Evolutionary conservation across 1,140 invertebrate species (phyloP), one percentile per base, ranked within the genome.

Genomic region (Lutraria rhynchaena): DNA sequence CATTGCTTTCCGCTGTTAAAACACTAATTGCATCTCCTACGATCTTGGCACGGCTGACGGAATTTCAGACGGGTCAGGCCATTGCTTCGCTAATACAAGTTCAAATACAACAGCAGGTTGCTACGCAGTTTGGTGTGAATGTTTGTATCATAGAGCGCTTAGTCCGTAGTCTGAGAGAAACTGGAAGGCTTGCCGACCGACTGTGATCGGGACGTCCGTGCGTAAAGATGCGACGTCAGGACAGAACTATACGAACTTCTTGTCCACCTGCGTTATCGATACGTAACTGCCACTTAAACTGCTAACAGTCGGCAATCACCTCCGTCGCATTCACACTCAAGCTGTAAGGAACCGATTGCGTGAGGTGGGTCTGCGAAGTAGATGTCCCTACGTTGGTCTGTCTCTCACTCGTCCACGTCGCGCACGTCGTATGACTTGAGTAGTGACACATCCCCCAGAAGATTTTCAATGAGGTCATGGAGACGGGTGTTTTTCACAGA

Each of bases 401-500:
- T 37, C 35, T 46, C 61, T 65, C 61, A 55, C 41, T 44, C 22
- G 37, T 65, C 19, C 22, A 65, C 61, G 13, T 46, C 33, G 58
- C 58, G 58, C 61, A 15, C 41, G 4, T 46, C 37, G 4, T 3
- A 46, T 65, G 61, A 37, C 61, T 65, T 65, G 61, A 37, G 41
- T 46, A 46, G 61, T 37, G 61, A n/a, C 37, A 65, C 35, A 65
- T 65, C 22, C 61, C 24, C 37, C 61, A 15, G 37, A 41, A 41
- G 37, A 65, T 65, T 22, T 65, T 9, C 41, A 65, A 65, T 44
- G 37, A 65, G 61, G 37, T 46, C 51, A 35, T 70, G 24, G 67
- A 70, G 31, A 70, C 46, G 46, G 51, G 67, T 74, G n/a, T 5
- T 58, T 57, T 60, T 74, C 55, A 58, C 55, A 37, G 70, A 41